Percentiles rank a stretch among this genome's conserved stretches.
Evolutionary conservation across 2,797 vertebrate species (phyloP).

Genomic region (Clarias platycephalus): DNA sequence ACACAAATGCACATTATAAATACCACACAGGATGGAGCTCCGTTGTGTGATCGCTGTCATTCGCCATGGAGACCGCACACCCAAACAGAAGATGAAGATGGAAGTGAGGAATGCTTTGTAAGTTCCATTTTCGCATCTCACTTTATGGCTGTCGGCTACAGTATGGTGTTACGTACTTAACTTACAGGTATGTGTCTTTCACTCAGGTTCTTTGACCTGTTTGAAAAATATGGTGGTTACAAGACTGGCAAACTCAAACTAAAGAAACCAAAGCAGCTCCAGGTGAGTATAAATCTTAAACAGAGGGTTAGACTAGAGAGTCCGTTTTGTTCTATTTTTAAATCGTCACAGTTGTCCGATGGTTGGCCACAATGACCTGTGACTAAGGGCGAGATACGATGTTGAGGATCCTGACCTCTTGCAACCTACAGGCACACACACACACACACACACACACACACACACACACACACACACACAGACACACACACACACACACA

Average conservation of each 20-base stretch:
- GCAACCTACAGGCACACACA: no score
- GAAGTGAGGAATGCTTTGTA: conserved; percentile 92
- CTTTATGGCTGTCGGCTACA: neutral
- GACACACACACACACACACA: no score
- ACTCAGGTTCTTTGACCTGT: conserved; percentile 90
- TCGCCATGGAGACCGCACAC: conserved; percentile 95
- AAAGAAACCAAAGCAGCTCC: conserved; percentile 95
- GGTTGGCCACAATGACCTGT: no score
- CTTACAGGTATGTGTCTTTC: conserved; percentile 10
- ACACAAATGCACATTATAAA: neutral
- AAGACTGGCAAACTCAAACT: conserved; percentile 95
- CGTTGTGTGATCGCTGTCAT: conserved; percentile 97
- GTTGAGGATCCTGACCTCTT: no score
- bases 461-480: no score
- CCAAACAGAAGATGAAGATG: conserved; percentile 99
- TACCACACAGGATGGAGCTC: conserved; percentile 90
- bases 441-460: no score
- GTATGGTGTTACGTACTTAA: conserved; percentile 1
- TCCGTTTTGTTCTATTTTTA: no score
- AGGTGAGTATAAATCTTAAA: conserved; percentile 75
- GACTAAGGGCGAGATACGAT: no score
- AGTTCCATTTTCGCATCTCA: conserved; percentile 49
- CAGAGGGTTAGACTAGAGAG: neutral
- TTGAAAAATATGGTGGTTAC: conserved; percentile 93
- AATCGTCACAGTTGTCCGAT: no score